Percentiles rank a stretch among this genome's conserved stretches.
phyloP scores from a whole-genome alignment of 2,113 vertebrate species.

The Etheostoma spectabile region DNA sequence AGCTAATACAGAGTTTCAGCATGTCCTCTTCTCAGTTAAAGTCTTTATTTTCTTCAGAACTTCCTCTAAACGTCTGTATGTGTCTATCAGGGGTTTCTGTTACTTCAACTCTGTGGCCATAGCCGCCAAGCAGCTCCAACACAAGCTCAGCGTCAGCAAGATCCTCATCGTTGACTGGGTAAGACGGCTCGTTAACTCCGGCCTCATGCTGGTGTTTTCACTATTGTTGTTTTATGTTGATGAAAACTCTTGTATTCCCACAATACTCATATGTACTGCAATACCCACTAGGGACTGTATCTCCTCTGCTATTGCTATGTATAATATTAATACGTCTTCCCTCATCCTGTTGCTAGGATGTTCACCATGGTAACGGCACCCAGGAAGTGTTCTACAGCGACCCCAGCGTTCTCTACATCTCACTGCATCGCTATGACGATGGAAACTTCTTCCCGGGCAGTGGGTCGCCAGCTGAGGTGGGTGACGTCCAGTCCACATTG shows the following conservation, averaged over 20 bases:
- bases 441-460: constrained; percentile 96
- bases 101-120: constrained; percentile 97
- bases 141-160: constrained; percentile 89
- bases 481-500: not conserved
- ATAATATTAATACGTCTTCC: not conserved
- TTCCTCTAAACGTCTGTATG: constrained; percentile 1
- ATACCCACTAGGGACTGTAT: not conserved
- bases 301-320: not conserved
- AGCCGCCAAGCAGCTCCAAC: constrained; percentile 88
- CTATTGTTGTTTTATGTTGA: not conserved
- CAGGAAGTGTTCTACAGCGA: constrained; percentile 94
- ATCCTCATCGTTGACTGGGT: constrained; percentile 98
- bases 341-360: constrained; percentile 83
- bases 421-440: constrained; percentile 91
- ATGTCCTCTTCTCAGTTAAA: not conserved
- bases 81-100: constrained; percentile 89
- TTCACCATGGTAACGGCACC: constrained; percentile 95
- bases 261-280: no score
- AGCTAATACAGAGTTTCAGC: not conserved
- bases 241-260: not conserved
- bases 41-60: not conserved
- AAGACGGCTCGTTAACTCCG: constrained; percentile 51
- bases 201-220: not conserved
- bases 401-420: constrained; percentile 92
- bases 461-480: constrained; percentile 90